Evolutionary conservation across 2,888 invertebrate species (phyloP).

Genomic region (Macrophya annulata): DNA sequence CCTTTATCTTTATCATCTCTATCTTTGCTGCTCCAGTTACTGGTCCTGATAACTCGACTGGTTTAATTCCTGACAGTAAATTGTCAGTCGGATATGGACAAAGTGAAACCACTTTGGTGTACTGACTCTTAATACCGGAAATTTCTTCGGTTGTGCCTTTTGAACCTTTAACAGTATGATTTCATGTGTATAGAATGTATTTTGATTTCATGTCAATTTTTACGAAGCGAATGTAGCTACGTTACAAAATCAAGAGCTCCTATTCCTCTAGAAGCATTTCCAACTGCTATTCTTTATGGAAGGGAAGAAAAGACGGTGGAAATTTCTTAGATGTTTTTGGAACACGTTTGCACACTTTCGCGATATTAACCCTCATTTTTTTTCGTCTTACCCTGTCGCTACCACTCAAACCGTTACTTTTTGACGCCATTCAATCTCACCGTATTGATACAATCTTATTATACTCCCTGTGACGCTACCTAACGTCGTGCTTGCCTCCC

Average conservation of each 20-base stretch:
- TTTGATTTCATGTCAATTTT: constrained; percentile 22
- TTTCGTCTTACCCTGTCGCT: constrained; percentile 13
- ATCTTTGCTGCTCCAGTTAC: background rate
- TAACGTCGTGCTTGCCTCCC: constrained; percentile 16
- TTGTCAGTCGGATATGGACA: background rate
- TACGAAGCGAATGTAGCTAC: background rate
- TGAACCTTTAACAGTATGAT: background rate
- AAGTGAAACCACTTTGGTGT: background rate
- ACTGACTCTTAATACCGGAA: background rate
- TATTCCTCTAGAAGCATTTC: background rate
- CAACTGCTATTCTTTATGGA: background rate
- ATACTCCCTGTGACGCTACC: background rate
- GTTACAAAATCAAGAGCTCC: constrained; percentile 20
- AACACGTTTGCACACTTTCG: constrained; percentile 5
- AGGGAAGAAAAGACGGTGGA: background rate
- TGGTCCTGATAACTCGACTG: background rate
- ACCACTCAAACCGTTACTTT: constrained; percentile 39
- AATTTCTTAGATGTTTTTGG: constrained; percentile 12
- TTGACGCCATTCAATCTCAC: constrained; percentile 38
- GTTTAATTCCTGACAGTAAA: background rate
- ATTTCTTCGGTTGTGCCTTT: background rate
- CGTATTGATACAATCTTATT: constrained; percentile 51
- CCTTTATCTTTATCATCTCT: constrained; percentile 11
- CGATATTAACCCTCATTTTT: constrained; percentile 30
- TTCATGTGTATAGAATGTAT: background rate